These are phyloP conservation scores for Amiota minor DNA, from an alignment of 2,888 invertebrate genomes.

Conservation along the genomic window DNA sequence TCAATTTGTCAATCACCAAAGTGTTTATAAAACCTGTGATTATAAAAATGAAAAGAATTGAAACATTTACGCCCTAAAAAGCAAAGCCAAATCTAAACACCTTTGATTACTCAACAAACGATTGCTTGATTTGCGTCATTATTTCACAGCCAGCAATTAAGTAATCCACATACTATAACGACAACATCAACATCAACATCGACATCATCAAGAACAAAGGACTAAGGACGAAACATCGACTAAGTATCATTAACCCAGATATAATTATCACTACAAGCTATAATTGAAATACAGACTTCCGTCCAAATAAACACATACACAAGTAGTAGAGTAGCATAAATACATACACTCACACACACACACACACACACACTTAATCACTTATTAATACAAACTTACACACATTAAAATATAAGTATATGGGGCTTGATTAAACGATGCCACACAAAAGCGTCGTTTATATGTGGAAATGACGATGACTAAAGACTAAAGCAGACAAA, in stretches of 20 bases:
- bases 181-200: too few species aligned
- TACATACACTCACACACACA: background rate
- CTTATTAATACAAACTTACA: background rate
- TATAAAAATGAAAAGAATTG: too few species aligned
- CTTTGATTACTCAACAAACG: conserved; percentile 1
- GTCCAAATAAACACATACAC: background rate
- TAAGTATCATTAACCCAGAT: conserved; percentile 62
- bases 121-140: conserved; percentile 22
- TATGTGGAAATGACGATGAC: background rate
- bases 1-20: too few species aligned
- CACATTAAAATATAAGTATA: background rate
- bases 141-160: background rate
- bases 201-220: too few species aligned
- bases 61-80: background rate
- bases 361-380: background rate
- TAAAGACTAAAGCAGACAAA: background rate
- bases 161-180: background rate
- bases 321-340: background rate
- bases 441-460: background rate
- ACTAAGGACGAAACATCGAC: background rate
- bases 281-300: conserved; percentile 53
- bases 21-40: too few species aligned
- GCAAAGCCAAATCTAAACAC: background rate
- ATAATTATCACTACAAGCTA: conserved; percentile 63
- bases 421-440: background rate